These are phyloP conservation scores for Lagothrix lagotricha DNA, from an alignment of 2,797 vertebrate genomes.

Conservation along the genomic window DNA sequence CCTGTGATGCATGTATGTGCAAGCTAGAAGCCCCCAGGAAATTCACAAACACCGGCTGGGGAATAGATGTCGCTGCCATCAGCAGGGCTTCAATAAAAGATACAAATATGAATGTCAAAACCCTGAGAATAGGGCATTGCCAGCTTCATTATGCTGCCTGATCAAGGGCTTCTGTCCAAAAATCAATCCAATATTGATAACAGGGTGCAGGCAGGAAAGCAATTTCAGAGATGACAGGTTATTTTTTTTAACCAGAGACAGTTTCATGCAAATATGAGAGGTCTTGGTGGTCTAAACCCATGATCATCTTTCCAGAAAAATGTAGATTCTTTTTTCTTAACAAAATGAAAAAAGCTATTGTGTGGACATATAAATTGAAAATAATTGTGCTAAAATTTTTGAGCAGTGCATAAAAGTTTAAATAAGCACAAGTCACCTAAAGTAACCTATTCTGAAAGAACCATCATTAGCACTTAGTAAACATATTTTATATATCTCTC, in stretches of 20 bases:
- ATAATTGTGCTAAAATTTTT: neutral
- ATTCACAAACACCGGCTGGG: neutral
- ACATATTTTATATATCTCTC: neutral
- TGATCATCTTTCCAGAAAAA: neutral
- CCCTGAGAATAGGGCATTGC: neutral
- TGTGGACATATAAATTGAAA: neutral
- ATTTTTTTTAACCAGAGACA: neutral
- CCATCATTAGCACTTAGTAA: neutral
- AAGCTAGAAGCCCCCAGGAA: constrained; percentile 43
- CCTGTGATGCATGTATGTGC: neutral
- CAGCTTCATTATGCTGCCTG: neutral
- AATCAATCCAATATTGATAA: neutral
- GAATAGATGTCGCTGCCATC: neutral
- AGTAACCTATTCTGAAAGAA: neutral
- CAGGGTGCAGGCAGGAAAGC: neutral
- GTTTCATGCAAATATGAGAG: neutral
- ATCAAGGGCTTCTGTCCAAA: neutral
- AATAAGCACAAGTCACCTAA: neutral
- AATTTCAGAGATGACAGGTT: neutral
- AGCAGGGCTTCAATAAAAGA: constrained; percentile 14
- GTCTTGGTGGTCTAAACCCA: neutral
- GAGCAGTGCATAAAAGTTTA: neutral
- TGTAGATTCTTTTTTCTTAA: neutral
- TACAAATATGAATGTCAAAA: neutral
- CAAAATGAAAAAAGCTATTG: neutral